Evolutionary conservation across 1,140 invertebrate genomes (phyloP).

Genomic region (Periplaneta americana): DNA sequence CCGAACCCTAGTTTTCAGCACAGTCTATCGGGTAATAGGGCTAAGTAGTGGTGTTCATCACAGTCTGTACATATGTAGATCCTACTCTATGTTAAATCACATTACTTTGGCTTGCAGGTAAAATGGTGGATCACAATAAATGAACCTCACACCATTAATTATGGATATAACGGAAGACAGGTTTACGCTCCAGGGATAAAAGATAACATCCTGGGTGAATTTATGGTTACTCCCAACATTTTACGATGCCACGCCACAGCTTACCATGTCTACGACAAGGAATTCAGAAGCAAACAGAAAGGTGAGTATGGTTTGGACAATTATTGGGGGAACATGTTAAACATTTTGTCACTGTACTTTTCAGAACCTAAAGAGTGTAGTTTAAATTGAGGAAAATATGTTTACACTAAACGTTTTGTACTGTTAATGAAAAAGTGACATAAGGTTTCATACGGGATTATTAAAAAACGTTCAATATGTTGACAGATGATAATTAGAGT

Average conservation of each 20-base stretch:
- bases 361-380: neutral
- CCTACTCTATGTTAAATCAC: too few species aligned
- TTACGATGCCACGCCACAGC: conserved; percentile 22
- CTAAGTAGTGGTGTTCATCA: too few species aligned
- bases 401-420: neutral
- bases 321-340: neutral
- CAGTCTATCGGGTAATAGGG: too few species aligned
- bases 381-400: neutral
- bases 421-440: neutral
- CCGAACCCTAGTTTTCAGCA: too few species aligned
- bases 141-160: conserved; percentile 24
- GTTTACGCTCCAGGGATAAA: conserved; percentile 18
- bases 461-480: neutral
- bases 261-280: conserved; percentile 22
- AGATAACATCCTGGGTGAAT: conserved; percentile 11
- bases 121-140: conserved; percentile 31
- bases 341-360: neutral
- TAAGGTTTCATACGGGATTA: neutral
- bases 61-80: too few species aligned
- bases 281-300: conserved; percentile 12
- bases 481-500: too few species aligned
- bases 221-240: conserved; percentile 20
- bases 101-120: too few species aligned
- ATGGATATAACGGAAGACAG: conserved; percentile 23
- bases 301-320: too few species aligned